Base-by-base conservation (phyloP, 2,113 vertebrate species). In the Labrus mixtus region DNA sequence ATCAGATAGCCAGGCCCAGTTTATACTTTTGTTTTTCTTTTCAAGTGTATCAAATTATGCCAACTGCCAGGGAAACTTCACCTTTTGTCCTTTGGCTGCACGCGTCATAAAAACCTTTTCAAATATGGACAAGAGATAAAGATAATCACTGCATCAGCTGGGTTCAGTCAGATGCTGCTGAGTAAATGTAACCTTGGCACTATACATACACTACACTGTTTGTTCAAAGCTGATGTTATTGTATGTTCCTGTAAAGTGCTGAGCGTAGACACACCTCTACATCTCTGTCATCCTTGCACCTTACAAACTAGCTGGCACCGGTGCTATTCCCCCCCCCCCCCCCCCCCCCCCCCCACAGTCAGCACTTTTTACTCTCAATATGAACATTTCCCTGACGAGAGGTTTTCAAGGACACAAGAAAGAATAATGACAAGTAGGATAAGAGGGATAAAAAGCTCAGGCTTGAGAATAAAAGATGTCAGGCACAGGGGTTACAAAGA, bases 341-440 rank as follows among this genome's bases (percentile, higher is more conserved):
- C 25, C 25, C 29, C 29, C 29, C 29, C 65, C 25, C 25, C 25
- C 25, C 29, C 29, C 29, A 3, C 65, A 81, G 77, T 91, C 83
- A 86, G 90, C 90, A 83, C 68, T 84, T 84, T 84, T 74, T 58
- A 25, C 56, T 55, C 66, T 72, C 46, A 69, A 78, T 65, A 78
- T 77, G 51, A 82, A 79, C 58, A 67, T 80, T 82, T 78, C 33
- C 56, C 62, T 61, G 66, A 62, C 56, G 75, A 33, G 11, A 6
- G 19, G 8, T 56, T 79, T 84, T 79, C 76, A 91, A 85, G 73
- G 80, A 72, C 67, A 23, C 41, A 20, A 76, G 46, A 45, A 62
- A 81, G 43, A 78, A 69, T 63, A 65, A 82, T 63, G 69, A 39
- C 68, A 58, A 59, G 58, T 20, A 54, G 39, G 45, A 79, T 59